phyloP scores from a whole-genome alignment of 2,113 vertebrate genomes.

The Myrmecophaga tridactyla region DNA sequence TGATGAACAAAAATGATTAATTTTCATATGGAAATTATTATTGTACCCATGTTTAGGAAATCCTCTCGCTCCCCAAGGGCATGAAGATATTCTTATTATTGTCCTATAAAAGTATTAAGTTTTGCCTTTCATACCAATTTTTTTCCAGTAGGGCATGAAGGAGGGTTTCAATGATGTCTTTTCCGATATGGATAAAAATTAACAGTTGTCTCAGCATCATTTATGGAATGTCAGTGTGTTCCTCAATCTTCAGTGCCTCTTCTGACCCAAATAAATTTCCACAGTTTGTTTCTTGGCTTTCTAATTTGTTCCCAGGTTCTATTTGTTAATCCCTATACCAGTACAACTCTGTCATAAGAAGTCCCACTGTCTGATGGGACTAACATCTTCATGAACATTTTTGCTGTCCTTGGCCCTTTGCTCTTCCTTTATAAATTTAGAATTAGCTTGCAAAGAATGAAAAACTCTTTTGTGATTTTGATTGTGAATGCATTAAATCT shows the following conservation, averaged over 20 bases:
- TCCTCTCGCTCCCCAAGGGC: background rate
- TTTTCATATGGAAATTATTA: background rate
- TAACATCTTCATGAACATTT: background rate
- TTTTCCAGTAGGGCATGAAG: background rate
- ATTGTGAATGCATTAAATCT: background rate
- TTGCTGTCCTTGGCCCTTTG: background rate
- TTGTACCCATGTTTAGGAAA: slow-evolving; percentile 28
- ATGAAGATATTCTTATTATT: background rate
- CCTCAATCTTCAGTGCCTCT: background rate
- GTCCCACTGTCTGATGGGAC: background rate
- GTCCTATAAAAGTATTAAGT: background rate
- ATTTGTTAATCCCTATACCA: background rate
- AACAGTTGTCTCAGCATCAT: background rate
- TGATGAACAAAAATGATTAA: background rate
- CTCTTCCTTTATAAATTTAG: background rate
- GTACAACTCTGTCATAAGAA: background rate
- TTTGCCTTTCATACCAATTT: slow-evolving; percentile 19
- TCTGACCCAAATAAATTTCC: background rate
- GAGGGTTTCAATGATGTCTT: background rate
- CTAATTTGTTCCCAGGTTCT: background rate
- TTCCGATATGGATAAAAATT: background rate
- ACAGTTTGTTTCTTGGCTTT: background rate
- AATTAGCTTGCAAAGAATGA: slow-evolving; percentile 13
- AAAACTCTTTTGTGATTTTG: background rate
- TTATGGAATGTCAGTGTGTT: background rate